phyloP scores from a whole-genome alignment of 2,888 invertebrate species.

The Geophilus truncorum region DNA sequence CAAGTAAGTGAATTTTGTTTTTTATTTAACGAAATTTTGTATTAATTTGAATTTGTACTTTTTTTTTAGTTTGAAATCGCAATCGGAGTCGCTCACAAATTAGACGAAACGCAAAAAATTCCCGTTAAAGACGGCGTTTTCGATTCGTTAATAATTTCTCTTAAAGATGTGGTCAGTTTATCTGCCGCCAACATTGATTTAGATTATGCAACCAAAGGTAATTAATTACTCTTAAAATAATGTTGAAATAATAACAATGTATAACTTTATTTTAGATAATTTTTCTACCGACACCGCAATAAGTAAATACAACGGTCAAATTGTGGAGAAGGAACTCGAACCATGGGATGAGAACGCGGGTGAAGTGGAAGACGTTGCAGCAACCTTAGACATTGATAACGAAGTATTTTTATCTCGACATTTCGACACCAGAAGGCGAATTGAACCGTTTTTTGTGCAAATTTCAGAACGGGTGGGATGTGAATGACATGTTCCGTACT shows the following conservation, averaged over 20 bases:
- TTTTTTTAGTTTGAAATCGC: slow-evolving; percentile 71
- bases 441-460: no score
- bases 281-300: slow-evolving; percentile 87
- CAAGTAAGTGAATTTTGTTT: background rate
- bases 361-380: slow-evolving; percentile 64
- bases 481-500: slow-evolving; percentile 91
- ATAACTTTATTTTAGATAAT: slow-evolving; percentile 49
- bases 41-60: slow-evolving; percentile 20
- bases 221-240: slow-evolving; percentile 7
- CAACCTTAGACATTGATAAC: slow-evolving; percentile 52
- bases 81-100: slow-evolving; percentile 78
- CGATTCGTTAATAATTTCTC: slow-evolving; percentile 76
- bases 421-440: no score
- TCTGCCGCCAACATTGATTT: slow-evolving; percentile 78
- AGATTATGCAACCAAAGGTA: slow-evolving; percentile 79
- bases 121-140: slow-evolving; percentile 57
- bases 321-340: slow-evolving; percentile 75
- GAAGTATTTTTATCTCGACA: slow-evolving; percentile 51
- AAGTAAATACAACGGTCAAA: slow-evolving; percentile 74
- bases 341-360: slow-evolving; percentile 67
- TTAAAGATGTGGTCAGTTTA: slow-evolving; percentile 75
- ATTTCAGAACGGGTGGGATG: slow-evolving; percentile 84
- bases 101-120: slow-evolving; percentile 52
- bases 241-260: background rate
- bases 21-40: background rate